Conservation (phyloP, 2,797 vertebrate species). For the Platyrinchus mystaceus region DNA sequence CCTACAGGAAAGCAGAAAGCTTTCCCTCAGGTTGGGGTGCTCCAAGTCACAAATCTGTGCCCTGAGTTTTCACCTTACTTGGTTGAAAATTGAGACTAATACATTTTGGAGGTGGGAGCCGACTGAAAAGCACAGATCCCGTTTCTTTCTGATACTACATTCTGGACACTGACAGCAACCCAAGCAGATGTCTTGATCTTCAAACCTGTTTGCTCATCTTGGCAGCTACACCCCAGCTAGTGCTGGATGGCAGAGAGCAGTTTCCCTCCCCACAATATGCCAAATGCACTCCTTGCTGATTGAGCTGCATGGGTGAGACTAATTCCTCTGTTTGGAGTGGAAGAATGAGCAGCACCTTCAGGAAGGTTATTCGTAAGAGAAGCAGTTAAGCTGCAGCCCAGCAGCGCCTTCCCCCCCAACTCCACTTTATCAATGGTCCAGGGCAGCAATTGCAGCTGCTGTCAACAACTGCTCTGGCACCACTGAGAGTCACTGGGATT, state of each 20-base stretch:
- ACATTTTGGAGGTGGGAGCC: neutral
- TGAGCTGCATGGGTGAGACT: neutral
- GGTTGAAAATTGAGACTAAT: neutral
- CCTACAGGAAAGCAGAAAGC: neutral
- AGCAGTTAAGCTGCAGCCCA: conserved; percentile 52
- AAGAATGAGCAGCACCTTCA: conserved; percentile 28
- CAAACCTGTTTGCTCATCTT: neutral
- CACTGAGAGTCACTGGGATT: neutral
- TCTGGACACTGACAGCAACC: neutral
- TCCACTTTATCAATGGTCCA: neutral
- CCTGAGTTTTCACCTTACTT: neutral
- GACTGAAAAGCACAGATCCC: neutral
- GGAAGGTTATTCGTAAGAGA: conserved; percentile 18
- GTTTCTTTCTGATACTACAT: neutral
- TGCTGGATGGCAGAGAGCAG: neutral
- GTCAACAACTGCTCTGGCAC: conserved; percentile 15
- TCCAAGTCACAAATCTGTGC: neutral
- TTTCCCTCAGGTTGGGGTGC: neutral
- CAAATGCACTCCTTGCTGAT: neutral
- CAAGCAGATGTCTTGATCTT: neutral
- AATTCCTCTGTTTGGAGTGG: neutral
- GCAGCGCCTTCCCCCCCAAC: neutral
- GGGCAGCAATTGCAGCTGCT: conserved; percentile 52
- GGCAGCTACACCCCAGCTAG: neutral
- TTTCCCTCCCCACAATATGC: neutral